These are phyloP conservation scores for Tamandua tetradactyla DNA, from an alignment of 2,797 vertebrate genomes.

Conservation along the genomic window DNA sequence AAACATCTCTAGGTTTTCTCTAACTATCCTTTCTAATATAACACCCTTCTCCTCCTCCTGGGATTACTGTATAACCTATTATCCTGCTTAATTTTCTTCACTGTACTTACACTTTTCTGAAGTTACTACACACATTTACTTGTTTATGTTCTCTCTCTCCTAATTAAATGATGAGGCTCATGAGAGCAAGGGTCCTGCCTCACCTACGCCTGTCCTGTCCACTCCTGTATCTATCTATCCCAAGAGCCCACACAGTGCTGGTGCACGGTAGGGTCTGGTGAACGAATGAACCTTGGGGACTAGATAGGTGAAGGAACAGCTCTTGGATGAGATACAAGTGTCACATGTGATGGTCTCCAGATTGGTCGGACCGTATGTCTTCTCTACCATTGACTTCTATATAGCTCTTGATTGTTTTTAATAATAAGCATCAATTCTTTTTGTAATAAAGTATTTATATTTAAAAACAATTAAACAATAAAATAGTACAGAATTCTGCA, in stretches of 20 bases:
- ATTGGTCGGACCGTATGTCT: not conserved
- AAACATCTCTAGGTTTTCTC: not conserved
- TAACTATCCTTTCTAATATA: not conserved
- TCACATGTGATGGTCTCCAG: fast-evolving
- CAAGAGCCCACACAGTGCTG: not conserved
- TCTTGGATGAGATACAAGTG: not conserved
- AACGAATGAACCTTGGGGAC: not conserved
- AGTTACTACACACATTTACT: not conserved
- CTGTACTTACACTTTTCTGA: not conserved
- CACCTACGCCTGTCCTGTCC: not conserved
- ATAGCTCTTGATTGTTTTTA: not conserved
- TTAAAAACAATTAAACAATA: not conserved
- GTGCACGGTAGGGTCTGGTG: not conserved
- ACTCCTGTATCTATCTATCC: not conserved
- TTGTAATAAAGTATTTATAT: not conserved
- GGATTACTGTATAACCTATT: not conserved
- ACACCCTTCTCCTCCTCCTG: not conserved
- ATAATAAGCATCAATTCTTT: not conserved
- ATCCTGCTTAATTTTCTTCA: not conserved
- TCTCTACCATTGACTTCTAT: not conserved
- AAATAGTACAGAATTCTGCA: not conserved
- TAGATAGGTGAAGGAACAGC: not conserved
- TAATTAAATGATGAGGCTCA: not conserved
- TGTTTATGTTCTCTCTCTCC: not conserved
- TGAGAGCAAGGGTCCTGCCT: not conserved